Evolutionary conservation across 2,888 invertebrate genomes (phyloP).

Genomic region (Argyresthia albistria): DNA sequence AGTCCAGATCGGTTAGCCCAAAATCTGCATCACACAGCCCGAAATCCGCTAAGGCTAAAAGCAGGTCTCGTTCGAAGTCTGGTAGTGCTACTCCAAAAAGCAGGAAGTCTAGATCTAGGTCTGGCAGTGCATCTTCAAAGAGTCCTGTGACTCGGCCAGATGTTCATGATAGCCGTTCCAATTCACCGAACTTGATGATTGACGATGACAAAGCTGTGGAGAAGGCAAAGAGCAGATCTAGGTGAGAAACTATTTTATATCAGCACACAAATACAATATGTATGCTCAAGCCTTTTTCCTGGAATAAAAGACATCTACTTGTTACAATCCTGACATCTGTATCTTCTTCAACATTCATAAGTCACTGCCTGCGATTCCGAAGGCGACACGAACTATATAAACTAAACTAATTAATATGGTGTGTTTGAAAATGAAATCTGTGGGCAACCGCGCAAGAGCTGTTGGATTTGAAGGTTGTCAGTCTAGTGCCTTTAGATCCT

Average conservation of each 20-base stretch:
- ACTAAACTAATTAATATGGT: no score
- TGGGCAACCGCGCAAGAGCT: no score
- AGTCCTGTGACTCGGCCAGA: conserved; percentile 41
- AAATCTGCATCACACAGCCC: conserved; percentile 34
- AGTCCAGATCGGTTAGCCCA: conserved; percentile 26
- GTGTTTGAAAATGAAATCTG: no score
- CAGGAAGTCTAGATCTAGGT: conserved; percentile 33
- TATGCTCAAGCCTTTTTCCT: no score
- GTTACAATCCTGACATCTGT: no score
- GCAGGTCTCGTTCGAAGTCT: conserved; percentile 50
- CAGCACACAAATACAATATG: no score
- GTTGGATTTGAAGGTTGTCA: no score
- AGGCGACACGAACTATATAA: no score
- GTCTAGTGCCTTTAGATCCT: no score
- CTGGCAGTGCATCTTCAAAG: conserved; percentile 39
- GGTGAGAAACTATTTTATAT: conserved; percentile 21
- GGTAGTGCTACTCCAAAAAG: conserved; percentile 41
- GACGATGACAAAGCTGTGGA: conserved; percentile 54
- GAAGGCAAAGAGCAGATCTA: conserved; percentile 52
- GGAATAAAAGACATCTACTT: no score
- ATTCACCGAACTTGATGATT: conserved; percentile 67
- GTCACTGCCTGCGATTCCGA: no score
- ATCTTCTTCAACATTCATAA: no score
- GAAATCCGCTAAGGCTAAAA: conserved; percentile 25
- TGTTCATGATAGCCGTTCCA: conserved; percentile 59